These are phyloP conservation scores for Aplodontia rufa DNA, from an alignment of 2,113 vertebrate species.

Conservation along the genomic window DNA sequence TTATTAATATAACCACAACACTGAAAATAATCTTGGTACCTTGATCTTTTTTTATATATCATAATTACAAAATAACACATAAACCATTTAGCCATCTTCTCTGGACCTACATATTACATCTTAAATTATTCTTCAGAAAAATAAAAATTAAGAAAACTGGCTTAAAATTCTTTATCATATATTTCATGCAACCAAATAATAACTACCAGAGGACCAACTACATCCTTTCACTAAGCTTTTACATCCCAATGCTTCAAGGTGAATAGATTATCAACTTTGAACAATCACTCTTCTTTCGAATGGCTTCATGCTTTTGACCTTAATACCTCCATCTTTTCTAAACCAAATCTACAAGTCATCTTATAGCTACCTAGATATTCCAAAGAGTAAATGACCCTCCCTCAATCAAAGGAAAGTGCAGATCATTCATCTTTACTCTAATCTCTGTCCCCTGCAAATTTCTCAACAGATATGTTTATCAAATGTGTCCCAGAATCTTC, in stretches of 20 bases:
- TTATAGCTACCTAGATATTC: neutral
- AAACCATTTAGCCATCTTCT: neutral
- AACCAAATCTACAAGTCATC: neutral
- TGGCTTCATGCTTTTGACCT: neutral
- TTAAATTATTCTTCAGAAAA: neutral
- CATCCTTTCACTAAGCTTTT: neutral
- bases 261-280: neutral
- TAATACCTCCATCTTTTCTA: neutral
- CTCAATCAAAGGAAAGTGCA: neutral
- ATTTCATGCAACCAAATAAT: neutral
- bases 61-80: neutral
- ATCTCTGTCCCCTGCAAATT: neutral
- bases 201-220: neutral
- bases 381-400: neutral
- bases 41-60: neutral
- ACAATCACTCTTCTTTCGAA: neutral
- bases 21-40: neutral
- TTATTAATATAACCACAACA: neutral
- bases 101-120: neutral
- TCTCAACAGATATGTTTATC: neutral
- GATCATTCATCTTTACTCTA: neutral
- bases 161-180: neutral
- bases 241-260: neutral
- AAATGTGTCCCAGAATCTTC: neutral
- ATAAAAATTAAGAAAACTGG: neutral